phyloP scores from a whole-genome alignment of 2,888 invertebrate genomes.

The Hecatera dysodea region DNA sequence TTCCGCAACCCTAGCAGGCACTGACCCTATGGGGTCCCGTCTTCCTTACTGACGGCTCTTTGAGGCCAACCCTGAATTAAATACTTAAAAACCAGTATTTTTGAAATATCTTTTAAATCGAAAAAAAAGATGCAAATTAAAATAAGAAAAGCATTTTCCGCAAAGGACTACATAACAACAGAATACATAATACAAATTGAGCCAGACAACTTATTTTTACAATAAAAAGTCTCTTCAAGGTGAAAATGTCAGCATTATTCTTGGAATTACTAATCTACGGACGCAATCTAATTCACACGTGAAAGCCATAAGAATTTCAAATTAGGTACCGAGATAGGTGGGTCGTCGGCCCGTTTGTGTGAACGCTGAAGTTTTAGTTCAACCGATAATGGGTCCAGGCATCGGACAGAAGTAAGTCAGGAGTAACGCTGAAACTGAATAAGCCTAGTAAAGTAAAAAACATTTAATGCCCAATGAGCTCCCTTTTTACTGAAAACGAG shows the following conservation, averaged over 20 bases:
- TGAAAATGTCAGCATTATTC: conserved; percentile 65
- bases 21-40: no score
- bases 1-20: no score
- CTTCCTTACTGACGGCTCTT: no score
- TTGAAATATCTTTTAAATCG: conserved; percentile 24
- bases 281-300: conserved; percentile 72
- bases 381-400: conserved; percentile 71
- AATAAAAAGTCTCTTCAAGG: conserved; percentile 43
- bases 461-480: background rate
- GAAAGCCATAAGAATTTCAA: conserved; percentile 76
- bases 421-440: conserved; percentile 74
- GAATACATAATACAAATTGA: conserved; percentile 40
- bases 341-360: conserved; percentile 66
- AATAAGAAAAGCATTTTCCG: conserved; percentile 34
- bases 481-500: background rate
- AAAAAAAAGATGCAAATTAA: conserved; percentile 35
- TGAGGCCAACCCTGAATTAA: background rate
- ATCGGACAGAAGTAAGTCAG: conserved; percentile 70
- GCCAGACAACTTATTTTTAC: conserved; percentile 52
- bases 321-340: conserved; percentile 63
- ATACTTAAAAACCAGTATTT: conserved; percentile 11
- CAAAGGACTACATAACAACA: conserved; percentile 40
- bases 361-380: conserved; percentile 69
- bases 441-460: conserved; percentile 71
- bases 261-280: conserved; percentile 66